A percentile compares a stretch with the other conserved stretches of the same genome.
phyloP scores from a whole-genome alignment of 1,140 invertebrate species.

The Bemisia tabaci region DNA sequence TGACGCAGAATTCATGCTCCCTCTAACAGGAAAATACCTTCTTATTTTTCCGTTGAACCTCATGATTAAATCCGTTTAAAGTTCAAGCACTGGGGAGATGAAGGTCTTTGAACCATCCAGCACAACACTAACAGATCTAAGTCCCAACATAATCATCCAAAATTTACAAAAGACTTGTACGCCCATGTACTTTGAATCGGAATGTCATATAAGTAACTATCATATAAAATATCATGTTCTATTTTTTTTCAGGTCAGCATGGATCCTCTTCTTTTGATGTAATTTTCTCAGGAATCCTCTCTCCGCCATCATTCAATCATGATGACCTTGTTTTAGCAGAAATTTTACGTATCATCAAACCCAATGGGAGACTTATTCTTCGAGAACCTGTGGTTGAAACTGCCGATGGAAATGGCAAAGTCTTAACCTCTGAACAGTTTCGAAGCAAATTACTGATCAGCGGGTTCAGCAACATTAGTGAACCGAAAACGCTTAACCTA shows the following conservation, averaged over 20 bases:
- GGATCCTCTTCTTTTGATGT: background rate
- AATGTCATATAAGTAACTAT: too few species aligned
- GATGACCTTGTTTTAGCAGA: background rate
- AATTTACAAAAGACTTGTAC: too few species aligned
- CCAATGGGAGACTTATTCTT: background rate
- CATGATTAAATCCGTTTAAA: too few species aligned
- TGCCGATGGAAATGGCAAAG: background rate
- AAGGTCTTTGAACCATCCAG: too few species aligned
- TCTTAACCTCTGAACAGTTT: background rate
- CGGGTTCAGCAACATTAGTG: background rate
- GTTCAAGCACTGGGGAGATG: too few species aligned
- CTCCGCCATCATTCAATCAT: background rate
- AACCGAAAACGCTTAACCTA: background rate
- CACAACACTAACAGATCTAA: too few species aligned
- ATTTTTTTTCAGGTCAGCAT: background rate
- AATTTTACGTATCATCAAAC: background rate
- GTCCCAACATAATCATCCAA: too few species aligned
- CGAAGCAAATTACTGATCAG: background rate
- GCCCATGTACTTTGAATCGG: too few species aligned
- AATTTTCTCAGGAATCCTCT: background rate
- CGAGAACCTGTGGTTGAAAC: background rate
- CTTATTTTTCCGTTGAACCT: too few species aligned
- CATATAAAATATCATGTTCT: too few species aligned
- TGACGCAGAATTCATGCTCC: too few species aligned
- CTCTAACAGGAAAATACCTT: too few species aligned